A percentile compares a stretch with the other conserved stretches of the same genome.
Evolutionary conservation across 2,888 invertebrate genomes (phyloP).

Genomic region (Oligia strigilis): DNA sequence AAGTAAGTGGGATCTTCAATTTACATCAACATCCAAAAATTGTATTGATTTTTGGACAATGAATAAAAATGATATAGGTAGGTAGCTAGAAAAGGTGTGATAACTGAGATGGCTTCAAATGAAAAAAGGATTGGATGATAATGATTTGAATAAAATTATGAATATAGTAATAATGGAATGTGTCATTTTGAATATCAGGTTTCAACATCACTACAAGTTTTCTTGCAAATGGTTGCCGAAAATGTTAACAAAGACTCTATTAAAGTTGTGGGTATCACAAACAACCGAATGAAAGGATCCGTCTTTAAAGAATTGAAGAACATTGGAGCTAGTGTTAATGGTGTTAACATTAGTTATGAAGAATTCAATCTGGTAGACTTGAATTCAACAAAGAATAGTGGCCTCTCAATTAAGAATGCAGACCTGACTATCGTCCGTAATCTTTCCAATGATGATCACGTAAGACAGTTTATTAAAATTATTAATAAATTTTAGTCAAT

Average conservation of each 20-base stretch:
- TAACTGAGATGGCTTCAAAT: no score
- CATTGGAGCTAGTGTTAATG: conserved; percentile 42
- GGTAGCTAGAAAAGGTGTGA: no score
- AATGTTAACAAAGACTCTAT: conserved; percentile 65
- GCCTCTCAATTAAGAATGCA: conserved; percentile 39
- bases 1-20: conserved; percentile 61
- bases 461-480: conserved; percentile 32
- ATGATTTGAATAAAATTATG: neutral
- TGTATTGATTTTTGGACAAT: neutral
- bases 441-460: conserved; percentile 61
- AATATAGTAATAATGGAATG: neutral
- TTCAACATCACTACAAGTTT: conserved; percentile 60
- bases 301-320: conserved; percentile 61
- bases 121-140: no score
- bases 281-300: conserved; percentile 24
- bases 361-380: conserved; percentile 34
- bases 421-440: conserved; percentile 63
- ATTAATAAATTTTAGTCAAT: neutral
- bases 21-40: neutral
- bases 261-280: conserved; percentile 59
- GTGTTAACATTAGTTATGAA: conserved; percentile 56
- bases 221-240: conserved; percentile 72
- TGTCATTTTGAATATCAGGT: conserved; percentile 46
- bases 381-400: conserved; percentile 12
- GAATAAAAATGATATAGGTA: neutral